These are phyloP conservation scores for Burhinus oedicnemus DNA, from an alignment of 2,113 vertebrate genomes.

Conservation along the genomic window DNA sequence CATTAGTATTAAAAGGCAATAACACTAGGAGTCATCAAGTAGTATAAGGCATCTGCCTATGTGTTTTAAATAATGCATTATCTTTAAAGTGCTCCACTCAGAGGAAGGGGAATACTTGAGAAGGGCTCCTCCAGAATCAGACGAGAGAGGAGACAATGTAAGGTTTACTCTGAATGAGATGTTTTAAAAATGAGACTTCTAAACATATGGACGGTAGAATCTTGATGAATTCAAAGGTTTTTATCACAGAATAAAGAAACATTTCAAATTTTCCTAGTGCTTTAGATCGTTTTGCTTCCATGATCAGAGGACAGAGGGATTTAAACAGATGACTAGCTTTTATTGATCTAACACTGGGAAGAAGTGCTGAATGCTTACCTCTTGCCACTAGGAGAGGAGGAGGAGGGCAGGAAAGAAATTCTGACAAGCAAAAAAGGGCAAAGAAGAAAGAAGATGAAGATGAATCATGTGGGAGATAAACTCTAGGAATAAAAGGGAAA, in stretches of 20 bases:
- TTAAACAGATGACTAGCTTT: not conserved
- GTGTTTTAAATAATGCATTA: not conserved
- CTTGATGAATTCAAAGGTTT: not conserved
- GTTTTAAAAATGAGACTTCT: not conserved
- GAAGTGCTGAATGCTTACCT: not conserved
- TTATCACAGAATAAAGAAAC: not conserved
- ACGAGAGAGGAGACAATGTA: fast-evolving
- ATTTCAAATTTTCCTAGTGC: not conserved
- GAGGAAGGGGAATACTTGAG: not conserved
- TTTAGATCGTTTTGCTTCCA: not conserved
- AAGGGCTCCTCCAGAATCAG: not conserved
- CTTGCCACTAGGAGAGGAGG: not conserved
- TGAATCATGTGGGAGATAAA: not conserved
- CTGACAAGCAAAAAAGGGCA: not conserved
- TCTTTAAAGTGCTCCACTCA: not conserved
- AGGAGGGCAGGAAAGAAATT: not conserved
- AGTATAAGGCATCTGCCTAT: not conserved
- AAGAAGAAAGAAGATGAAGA: not conserved
- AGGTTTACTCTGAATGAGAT: not conserved
- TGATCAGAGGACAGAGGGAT: not conserved
- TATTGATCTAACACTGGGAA: not conserved
- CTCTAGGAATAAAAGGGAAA: not conserved
- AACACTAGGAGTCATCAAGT: not conserved
- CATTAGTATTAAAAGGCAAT: not conserved
- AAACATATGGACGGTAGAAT: not conserved